Base-by-base conservation (phyloP, 2,113 vertebrate species). In the Corythornis madagascariensis region DNA sequence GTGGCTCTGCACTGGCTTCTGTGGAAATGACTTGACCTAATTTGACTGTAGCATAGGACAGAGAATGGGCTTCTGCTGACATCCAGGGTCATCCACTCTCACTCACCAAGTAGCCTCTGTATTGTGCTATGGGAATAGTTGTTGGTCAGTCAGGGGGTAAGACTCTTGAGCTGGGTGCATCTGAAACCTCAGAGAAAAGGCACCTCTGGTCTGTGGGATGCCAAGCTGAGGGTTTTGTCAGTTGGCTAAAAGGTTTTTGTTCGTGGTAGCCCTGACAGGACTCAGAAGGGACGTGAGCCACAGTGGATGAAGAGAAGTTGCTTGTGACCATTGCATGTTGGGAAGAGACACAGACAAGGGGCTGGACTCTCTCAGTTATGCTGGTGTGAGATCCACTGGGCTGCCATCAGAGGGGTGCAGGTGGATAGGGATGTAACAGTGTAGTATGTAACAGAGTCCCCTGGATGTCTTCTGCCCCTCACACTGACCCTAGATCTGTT, bases 401-500 rank as follows among this genome's bases (percentile, higher is more conserved):
- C 42, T 86, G n/a, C 38, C 73, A 59, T 71, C 2, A 4, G 47
- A 43, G 35, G 16, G 67, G 47, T 0, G 0, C 9, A 3, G 5
- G 4, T 70, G 28, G 28, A 50, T 35, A 33, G 1, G 4, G 35
- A n/a, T 2, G 1, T 18, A 83, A 53, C n/a, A 33, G 17, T 22
- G 35, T n/a, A 61, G 11, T 9, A 8, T 0, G 0, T 71, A 53
- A 64, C 17, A 21, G 26, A 9, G 29, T 69, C 7, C 4, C 9
- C 21, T 63, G 57, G 13, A 28, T 57, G n/a, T 13, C n/a, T 75
- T 70, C 42, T 75, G n/a, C 18, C n/a, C 14, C 13, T 64, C 11
- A 26, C 12, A 21, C 29, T 53, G n/a, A 17, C 12, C 38, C 16
- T 63, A 24, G 9, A 26, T 71, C 40, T 86, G 12, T 63, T 19